Evolutionary conservation across 2,888 invertebrate genomes (phyloP).

Genomic region (Dolichopus griseipennis): DNA sequence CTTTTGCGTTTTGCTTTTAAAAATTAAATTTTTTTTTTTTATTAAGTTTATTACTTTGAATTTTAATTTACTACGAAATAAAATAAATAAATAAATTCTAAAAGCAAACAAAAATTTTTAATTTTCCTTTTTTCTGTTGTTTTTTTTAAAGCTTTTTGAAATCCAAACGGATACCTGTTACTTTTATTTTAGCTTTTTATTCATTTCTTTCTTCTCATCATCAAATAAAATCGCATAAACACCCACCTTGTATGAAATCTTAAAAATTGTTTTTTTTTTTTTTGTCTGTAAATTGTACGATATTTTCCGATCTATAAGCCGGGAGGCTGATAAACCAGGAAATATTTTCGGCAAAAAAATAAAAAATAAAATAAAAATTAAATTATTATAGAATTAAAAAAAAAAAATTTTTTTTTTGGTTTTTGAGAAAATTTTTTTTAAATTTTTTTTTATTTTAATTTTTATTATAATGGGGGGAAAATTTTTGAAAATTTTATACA

Average conservation of each 20-base stretch:
- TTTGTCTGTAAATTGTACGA: not conserved
- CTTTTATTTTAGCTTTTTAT: not conserved
- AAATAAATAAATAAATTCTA: no score
- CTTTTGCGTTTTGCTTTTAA: no score
- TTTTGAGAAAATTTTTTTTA: no score
- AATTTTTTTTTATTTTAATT: no score
- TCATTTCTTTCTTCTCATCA: not conserved
- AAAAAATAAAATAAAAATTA: not conserved
- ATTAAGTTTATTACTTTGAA: no score
- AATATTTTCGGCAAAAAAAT: not conserved
- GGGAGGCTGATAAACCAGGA: not conserved
- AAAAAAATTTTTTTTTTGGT: no score
- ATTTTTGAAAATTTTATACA: no score
- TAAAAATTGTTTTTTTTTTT: not conserved
- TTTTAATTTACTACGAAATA: no score
- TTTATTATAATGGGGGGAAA: no score
- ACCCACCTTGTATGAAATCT: conserved; percentile 3
- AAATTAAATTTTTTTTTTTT: no score
- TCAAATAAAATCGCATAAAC: not conserved
- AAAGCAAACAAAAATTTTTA: no score
- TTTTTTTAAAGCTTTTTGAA: not conserved
- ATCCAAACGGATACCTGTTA: not conserved
- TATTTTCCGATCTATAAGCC: not conserved
- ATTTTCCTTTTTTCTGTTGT: not conserved
- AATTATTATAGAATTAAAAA: no score